Conservation (phyloP, 2,888 invertebrate genomes). For the Drosophila nr. perissopoda region DNA sequence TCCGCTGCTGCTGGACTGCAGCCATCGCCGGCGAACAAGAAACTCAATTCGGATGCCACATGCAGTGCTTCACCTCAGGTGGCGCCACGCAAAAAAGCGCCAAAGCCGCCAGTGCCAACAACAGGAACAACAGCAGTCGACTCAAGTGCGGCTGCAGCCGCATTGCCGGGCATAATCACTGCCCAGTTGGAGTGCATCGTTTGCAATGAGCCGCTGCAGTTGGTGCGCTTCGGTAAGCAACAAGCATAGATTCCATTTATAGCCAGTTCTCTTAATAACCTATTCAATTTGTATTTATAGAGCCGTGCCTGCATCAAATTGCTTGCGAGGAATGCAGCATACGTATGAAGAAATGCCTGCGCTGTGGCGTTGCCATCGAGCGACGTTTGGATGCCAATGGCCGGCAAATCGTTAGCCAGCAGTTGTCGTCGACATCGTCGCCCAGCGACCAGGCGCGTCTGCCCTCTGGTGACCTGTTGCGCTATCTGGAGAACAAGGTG, state of each 20-base stretch:
- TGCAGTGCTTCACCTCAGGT: constrained; percentile 67
- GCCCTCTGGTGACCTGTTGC: constrained; percentile 88
- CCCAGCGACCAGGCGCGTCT: constrained; percentile 85
- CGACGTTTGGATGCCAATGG: constrained; percentile 86
- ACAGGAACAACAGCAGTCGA: constrained; percentile 18
- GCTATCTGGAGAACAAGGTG: constrained; percentile 90
- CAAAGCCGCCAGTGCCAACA: constrained; percentile 69
- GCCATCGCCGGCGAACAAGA: constrained; percentile 72
- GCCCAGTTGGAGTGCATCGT: constrained; percentile 88
- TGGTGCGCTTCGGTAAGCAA: constrained; percentile 86
- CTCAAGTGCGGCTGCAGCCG: constrained; percentile 19
- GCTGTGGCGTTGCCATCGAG: constrained; percentile 88
- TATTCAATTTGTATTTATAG: constrained; percentile 60
- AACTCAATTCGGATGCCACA: constrained; percentile 72
- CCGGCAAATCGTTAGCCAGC: constrained; percentile 79
- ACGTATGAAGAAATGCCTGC: constrained; percentile 91
- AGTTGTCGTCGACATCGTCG: constrained; percentile 71
- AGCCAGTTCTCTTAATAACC: background rate
- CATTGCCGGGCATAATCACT: constrained; percentile 40
- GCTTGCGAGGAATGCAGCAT: constrained; percentile 91
- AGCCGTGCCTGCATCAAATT: constrained; percentile 91
- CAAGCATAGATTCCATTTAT: background rate
- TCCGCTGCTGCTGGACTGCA: constrained; percentile 26
- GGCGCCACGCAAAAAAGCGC: constrained; percentile 77
- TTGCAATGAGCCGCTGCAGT: constrained; percentile 89